Evolutionary conservation across 1,140 invertebrate species (phyloP), one percentile per base, ranked within the genome.

Genomic region (Neodiprion virginianus): DNA sequence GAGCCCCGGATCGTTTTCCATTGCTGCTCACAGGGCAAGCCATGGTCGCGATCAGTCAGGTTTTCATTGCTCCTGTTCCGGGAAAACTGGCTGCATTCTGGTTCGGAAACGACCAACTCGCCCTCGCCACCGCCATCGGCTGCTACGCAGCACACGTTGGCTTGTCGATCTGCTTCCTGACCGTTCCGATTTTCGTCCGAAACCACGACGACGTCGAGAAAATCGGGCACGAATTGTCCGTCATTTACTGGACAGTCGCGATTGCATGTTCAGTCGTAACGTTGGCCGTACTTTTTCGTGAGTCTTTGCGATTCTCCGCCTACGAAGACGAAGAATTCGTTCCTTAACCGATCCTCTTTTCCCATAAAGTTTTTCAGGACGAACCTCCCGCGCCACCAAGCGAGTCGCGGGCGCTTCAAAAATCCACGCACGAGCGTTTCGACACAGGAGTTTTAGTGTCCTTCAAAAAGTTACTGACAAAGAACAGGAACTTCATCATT

Each of bases 101-200:
- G 93, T 94, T 94, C 80, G 91, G 92, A 9, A 86, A 89, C 0
- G 78, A 89, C 69, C 90, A 93, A 85, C 91, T 93, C n/a, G 92
- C 92, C 4, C 93, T 92, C 5, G 94, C 94, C 3, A 94, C 92
- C 79, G 90, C 94, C 67, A 88, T 94, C 50, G 94, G 93, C 3
- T 93, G 95, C 3, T 94, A 95, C 84, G 94, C 94, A n/a, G 94
- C 94, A 83, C 93, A 95, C 87, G 90, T 94, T 28, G 86, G 87
- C 11, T 76, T 82, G 17, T 84, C 85, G 12, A 8, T 84, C 9
- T 83, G 86, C 11, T 83, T 86, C 74, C 74, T 88, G 23, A 72
- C 88, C 8, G 81, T 80, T 2, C 86, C 88, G n/a, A 69, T 88
- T 11, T 69, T 89, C 7, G 86, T 89, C 0, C 79, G 80, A 75